A percentile compares a stretch with the other conserved stretches of the same genome.
These are phyloP conservation scores for Teleopsis dalmanni DNA, from an alignment of 1,140 invertebrate genomes.

Conservation along the genomic window DNA sequence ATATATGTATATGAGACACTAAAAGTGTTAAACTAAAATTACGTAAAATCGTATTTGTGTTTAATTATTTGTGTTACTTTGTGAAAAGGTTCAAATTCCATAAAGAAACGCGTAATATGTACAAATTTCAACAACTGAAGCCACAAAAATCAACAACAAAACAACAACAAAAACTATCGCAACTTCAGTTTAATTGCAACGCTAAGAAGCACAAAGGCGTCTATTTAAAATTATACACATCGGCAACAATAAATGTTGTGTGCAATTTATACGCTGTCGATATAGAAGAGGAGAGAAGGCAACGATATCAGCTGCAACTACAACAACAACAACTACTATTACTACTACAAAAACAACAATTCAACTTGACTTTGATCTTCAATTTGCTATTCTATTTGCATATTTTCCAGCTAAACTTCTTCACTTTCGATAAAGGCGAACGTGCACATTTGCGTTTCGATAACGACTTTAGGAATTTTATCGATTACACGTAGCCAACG, in stretches of 20 bases:
- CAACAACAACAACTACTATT: not conserved
- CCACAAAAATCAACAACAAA: not conserved
- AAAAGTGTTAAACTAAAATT: too few species aligned
- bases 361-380: too few species aligned
- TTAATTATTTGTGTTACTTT: too few species aligned
- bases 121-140: conserved; percentile 2
- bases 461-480: conserved; percentile 1
- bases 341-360: not conserved
- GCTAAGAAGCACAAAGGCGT: too few species aligned
- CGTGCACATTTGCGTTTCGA: conserved; percentile 2
- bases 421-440: conserved; percentile 1
- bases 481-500: conserved; percentile 7
- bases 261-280: not conserved
- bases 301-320: not conserved
- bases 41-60: too few species aligned
- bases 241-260: too few species aligned
- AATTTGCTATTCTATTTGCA: too few species aligned
- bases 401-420: too few species aligned
- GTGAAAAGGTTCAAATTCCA: not conserved
- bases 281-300: not conserved
- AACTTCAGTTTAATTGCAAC: conserved; percentile 2
- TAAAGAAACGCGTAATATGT: conserved; percentile 6
- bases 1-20: too few species aligned
- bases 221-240: too few species aligned
- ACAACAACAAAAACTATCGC: conserved; percentile 2